Evolutionary conservation across 1,140 invertebrate species (phyloP), one percentile per base, ranked within the genome.

Genomic region (Drosophila equinoxialis): DNA sequence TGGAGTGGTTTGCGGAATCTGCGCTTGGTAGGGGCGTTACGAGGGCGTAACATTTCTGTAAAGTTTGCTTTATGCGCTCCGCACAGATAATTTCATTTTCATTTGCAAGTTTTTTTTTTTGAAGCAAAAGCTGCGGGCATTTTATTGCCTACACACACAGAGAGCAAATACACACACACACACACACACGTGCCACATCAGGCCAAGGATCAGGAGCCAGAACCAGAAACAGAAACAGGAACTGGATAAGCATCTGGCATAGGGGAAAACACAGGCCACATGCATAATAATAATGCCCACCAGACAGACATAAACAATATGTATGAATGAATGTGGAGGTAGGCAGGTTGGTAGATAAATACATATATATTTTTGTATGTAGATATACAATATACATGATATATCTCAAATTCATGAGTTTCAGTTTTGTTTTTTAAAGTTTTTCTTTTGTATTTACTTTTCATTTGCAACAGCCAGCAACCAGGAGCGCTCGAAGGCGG

Each of bases 51-150:
- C 45, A 51, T 51, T 51, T 51, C 45, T 51, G 45, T 51, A 51
- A 51, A 51, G 17, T 51, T 51, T 51, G 45, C 45, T 51, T 51
- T 51, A 51, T 51, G 20, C 45, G 45, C 45, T 17, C 45, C 45
- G 48, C 45, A 77, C 62, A 65, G 65, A 71, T 66, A 64, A 42
- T 77, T 77, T 77, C 74, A 62, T 77, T 82, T 79, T 79, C 68
- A 73, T 85, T 79, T 76, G 82, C 78, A 81, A 86, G 81, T 86
- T 81, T 71, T 68, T 48, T 48, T 48, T 70, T 23, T 54, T 14
- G 35, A 30, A 54, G 37, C 48, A 20, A 41, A 39, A 45, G 68
- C 82, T 81, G 82, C 74, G 79, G 77, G 74, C 70, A 74, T 77
- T 77, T 84, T 74, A 74, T 77, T 80, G 81, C 73, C 69, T 84